Base-by-base conservation (phyloP, 2,888 invertebrate genomes). In the Marasmarcha lunaedactyla region DNA sequence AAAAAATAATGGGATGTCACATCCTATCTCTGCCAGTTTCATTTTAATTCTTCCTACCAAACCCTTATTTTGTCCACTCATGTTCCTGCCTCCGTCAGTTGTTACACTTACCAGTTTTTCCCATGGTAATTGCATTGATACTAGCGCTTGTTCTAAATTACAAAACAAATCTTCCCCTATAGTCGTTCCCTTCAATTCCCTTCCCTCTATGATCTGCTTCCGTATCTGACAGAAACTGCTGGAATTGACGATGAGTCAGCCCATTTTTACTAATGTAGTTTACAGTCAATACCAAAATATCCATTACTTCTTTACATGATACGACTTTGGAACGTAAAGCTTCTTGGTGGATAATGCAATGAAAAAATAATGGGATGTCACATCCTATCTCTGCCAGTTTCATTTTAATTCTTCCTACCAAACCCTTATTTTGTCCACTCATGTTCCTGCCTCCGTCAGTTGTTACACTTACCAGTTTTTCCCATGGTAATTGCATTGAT, bases 241-340 rank as follows among this genome's bases (percentile, higher is more conserved):
- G 36, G 37, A 50, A 50, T 37, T 43, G 42, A 37, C 43, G 42
- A 42, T 50, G 25, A 47, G 38, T 34, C n/a, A n/a, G n/a, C n/a
- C 25, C 25, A 25, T 50, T 45, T 42, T 44, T 42, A 43, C 42
- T 34, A 44, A 25, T 49, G 42, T 42, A 44, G 43, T 49, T 46
- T 40, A 50, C 45, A 45, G 45, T 35, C 36, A 41, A 25, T 25
- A 25, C 25, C 25, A 47, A 42, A 39, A 39, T 48, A 35, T 43
- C 38, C 45, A 50, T 46, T 45, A 51, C 38, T 42, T 50, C 42
- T 45, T 50, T 49, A 44, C 40, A 48, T 14, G 46, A 42, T 40
- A 46, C 33, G 38, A 46, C 46, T 36, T 42, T 41, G 41, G 38
- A 38, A 13, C 38, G 36, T 15, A 42, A 35, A 15, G 42, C 37